Evolutionary conservation across 2,888 invertebrate species (phyloP), one percentile per base, ranked within the genome.

Genomic region (Blera fallax): DNA sequence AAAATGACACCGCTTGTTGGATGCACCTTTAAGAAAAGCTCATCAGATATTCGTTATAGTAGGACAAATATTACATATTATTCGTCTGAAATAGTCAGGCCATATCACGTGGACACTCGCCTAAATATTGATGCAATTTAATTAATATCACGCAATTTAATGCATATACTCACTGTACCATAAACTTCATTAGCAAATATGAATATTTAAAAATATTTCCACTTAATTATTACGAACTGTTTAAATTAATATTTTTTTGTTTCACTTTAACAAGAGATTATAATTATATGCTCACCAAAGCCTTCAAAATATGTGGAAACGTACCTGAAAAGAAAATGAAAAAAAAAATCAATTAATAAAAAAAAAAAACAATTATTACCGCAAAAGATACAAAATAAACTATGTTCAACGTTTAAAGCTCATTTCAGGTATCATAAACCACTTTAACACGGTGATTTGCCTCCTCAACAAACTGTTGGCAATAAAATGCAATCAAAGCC

Each of bases 401-500:
- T 7, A 2, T 18, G 18, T 45, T 43, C 2, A 16, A 43, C 43
- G 16, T 43, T 43, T 10, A 18, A 45, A 45, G 10, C 10, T 18
- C 2, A 10, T 40, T 48, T 48, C 21, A 10, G 3, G 10, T 48
- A 48, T 21, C 48, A 11, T 48, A 18, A 27, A 52, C 52, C 43
- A 16, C 43, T 7, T 3, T 14, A 14, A 43, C 43, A 43, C 1
- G n/a, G 11, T 14, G 2, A 11, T 40, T 40, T n/a, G 40, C 40
- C 6, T 21, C 48, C 48, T 10, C 24, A 27, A n/a, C n/a, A n/a
- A n/a, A n/a, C 27, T 4, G 24, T 24, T 24, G 1, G 34, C 34
- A 32, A 18, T 56, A 16, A 56, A 56, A 32, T 56, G 56, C 56
- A 58, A 37, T 37, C 37, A 58, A 58, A 56, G 14, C 18, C 16